Percentiles rank a stretch among this genome's conserved stretches.
These are phyloP conservation scores for Caenorhabditis plicata DNA, from an alignment of 2,888 invertebrate species.

Conservation along the genomic window DNA sequence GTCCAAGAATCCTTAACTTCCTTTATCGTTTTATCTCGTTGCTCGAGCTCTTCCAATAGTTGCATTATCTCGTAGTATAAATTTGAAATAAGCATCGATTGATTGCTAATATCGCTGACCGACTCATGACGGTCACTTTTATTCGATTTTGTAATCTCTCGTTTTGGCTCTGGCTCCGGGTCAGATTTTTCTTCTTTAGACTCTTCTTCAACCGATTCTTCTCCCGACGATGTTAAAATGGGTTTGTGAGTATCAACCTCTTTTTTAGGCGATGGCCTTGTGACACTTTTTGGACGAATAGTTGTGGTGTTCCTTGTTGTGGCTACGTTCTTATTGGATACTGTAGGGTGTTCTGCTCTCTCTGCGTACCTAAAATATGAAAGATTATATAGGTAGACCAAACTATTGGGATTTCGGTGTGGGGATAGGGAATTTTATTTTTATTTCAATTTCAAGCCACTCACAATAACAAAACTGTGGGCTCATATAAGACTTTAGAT, in stretches of 20 bases:
- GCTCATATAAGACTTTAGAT: too few relatives aligned
- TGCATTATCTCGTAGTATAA: constrained; percentile 50
- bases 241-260: too few relatives aligned
- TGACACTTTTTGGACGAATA: too few relatives aligned
- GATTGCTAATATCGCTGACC: too few relatives aligned
- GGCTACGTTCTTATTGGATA: not conserved
- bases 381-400: not conserved
- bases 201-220: constrained; percentile 1
- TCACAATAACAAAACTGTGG: too few relatives aligned
- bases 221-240: constrained; percentile 3
- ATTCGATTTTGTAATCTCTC: too few relatives aligned
- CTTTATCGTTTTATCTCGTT: constrained; percentile 38
- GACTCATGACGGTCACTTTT: not conserved
- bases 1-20: constrained; percentile 29
- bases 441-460: too few relatives aligned
- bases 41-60: constrained; percentile 46
- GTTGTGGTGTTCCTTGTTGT: too few relatives aligned
- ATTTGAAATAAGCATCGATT: constrained; percentile 48
- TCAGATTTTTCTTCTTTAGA: not conserved
- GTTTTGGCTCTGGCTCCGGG: too few relatives aligned
- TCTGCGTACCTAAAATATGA: constrained; percentile 13
- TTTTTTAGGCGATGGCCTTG: too few relatives aligned
- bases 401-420: too few relatives aligned
- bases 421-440: too few relatives aligned
- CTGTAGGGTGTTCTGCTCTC: constrained; percentile 6